A percentile compares a stretch with the other conserved stretches of the same genome.
phyloP scores from a whole-genome alignment of 1,140 invertebrate genomes.

The Trinorchestia longiramus region DNA sequence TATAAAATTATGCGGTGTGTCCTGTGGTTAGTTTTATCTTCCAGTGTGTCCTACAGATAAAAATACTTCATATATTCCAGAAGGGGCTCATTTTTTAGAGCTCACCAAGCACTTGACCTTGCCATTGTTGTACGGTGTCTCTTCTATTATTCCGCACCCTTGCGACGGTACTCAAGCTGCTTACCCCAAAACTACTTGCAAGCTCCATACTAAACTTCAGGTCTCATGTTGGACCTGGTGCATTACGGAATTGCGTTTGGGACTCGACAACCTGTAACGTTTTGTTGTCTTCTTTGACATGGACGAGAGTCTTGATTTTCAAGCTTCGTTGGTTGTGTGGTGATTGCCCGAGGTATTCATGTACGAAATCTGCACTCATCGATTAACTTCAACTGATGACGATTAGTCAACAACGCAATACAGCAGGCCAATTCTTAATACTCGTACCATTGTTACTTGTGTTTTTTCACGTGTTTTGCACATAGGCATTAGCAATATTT shows the following conservation, averaged over 20 bases:
- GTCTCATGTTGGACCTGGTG: background rate
- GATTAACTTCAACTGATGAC: too few species aligned
- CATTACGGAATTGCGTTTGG: background rate
- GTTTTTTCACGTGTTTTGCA: too few species aligned
- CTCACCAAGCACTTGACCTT: background rate
- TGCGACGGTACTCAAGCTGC: background rate
- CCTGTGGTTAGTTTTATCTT: background rate
- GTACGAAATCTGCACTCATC: too few species aligned
- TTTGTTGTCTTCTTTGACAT: background rate
- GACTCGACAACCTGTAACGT: background rate
- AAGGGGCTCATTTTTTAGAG: background rate
- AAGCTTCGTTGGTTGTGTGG: too few species aligned
- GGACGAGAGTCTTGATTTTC: too few species aligned
- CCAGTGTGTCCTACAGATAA: too few species aligned
- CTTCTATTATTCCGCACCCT: background rate
- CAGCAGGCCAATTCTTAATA: too few species aligned
- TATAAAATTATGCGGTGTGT: too few species aligned
- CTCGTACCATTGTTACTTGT: too few species aligned
- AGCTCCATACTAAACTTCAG: background rate
- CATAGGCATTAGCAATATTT: too few species aligned
- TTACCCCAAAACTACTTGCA: background rate
- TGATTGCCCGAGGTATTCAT: too few species aligned
- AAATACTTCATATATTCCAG: background rate
- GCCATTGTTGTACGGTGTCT: background rate
- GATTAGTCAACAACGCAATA: too few species aligned